A percentile compares a stretch with the other conserved stretches of the same genome.
Evolutionary conservation across 2,113 vertebrate species (phyloP).

Genomic region (Dunckerocampus dactyliophorus): DNA sequence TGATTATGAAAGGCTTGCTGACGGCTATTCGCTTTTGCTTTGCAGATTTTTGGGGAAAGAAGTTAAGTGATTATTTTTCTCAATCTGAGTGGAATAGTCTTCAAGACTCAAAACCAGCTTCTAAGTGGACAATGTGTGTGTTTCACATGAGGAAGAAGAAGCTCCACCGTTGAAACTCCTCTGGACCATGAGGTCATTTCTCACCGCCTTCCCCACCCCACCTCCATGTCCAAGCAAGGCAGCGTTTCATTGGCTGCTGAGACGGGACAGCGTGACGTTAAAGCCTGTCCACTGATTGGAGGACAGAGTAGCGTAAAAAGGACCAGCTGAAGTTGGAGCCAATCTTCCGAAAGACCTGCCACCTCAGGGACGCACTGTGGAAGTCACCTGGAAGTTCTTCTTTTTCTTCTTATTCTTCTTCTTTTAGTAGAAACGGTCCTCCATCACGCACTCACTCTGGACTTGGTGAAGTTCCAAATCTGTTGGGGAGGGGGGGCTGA

Average conservation of each 20-base stretch:
- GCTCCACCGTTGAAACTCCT: not conserved
- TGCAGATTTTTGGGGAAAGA: too few relatives aligned
- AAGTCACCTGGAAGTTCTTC: conserved; percentile 13
- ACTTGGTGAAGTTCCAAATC: not conserved
- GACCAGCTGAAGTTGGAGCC: not conserved
- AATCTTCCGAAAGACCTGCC: conserved; percentile 46
- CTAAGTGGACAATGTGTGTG: too few relatives aligned
- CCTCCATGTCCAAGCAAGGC: too few relatives aligned
- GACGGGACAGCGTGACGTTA: conserved; percentile 62
- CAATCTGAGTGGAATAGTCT: too few relatives aligned
- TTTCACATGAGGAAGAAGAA: not conserved
- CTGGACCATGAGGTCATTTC: not conserved
- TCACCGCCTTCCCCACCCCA: not conserved
- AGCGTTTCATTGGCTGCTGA: conserved; percentile 58
- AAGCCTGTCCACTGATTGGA: conserved; percentile 62
- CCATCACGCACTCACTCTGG: not conserved
- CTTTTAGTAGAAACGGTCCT: not conserved
- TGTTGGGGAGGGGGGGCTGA: too few relatives aligned
- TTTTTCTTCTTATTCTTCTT: not conserved
- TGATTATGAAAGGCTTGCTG: too few relatives aligned
- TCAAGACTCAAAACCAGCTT: too few relatives aligned
- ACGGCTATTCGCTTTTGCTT: too few relatives aligned
- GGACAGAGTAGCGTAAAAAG: conserved; percentile 23
- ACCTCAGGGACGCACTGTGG: conserved; percentile 24
- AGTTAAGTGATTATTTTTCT: too few relatives aligned